phyloP scores from a whole-genome alignment of 2,797 vertebrate genomes.

The Smutsia temminckii region DNA sequence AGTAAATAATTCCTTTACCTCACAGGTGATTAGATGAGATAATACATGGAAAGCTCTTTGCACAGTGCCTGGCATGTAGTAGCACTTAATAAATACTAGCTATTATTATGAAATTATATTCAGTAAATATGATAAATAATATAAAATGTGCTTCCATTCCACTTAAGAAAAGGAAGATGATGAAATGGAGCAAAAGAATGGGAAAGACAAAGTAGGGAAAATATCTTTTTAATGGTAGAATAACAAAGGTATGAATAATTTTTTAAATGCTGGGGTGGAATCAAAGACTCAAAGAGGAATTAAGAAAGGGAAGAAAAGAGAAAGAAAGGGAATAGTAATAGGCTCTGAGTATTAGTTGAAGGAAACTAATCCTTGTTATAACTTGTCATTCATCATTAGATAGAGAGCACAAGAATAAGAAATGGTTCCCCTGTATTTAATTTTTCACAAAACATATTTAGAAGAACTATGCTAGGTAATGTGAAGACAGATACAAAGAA shows the following conservation, averaged over 20 bases:
- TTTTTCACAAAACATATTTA: conserved; percentile 30
- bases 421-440: neutral
- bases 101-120: conserved; percentile 40
- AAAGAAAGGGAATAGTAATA: neutral
- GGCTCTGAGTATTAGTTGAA: neutral
- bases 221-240: neutral
- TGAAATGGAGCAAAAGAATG: neutral
- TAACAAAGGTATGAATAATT: conserved; percentile 18
- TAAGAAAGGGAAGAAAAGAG: neutral
- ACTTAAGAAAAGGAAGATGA: neutral
- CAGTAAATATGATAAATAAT: conserved; percentile 10
- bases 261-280: neutral
- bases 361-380: neutral
- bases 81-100: neutral
- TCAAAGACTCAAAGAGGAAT: neutral
- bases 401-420: neutral
- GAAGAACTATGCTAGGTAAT: neutral
- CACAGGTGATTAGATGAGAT: neutral
- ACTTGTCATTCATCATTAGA: neutral
- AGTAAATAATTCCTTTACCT: conserved; percentile 33
- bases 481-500: neutral
- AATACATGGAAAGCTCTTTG: neutral
- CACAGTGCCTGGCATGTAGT: neutral
- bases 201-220: neutral
- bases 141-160: neutral